phyloP scores from a whole-genome alignment of 1,140 invertebrate species.

The Ruditapes philippinarum region DNA sequence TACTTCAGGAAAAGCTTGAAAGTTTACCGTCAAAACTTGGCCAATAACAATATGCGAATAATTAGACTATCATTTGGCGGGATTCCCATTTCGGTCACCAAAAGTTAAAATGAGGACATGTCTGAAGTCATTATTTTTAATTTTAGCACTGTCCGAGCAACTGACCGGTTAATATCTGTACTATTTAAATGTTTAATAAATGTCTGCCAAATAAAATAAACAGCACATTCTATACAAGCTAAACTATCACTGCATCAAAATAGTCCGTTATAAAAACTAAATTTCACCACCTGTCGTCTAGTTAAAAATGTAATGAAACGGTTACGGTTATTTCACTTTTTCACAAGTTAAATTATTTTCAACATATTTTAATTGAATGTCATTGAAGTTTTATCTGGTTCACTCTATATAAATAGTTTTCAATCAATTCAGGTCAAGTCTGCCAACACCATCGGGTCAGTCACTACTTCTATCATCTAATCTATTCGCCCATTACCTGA shows the following conservation, averaged over 20 bases:
- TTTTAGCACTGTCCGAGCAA: conserved; percentile 25
- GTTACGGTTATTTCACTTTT: conserved; percentile 22
- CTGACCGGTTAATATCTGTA: conserved; percentile 27
- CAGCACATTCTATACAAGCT: neutral
- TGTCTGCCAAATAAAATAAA: conserved; percentile 35
- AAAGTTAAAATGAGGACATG: conserved; percentile 1
- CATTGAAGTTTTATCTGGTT: too few relatives aligned
- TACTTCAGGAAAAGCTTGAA: too few relatives aligned
- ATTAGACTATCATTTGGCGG: conserved; percentile 9
- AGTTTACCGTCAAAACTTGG: too few relatives aligned
- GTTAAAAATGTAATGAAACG: neutral
- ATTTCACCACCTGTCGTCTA: neutral
- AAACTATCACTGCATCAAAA: neutral
- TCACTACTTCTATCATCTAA: neutral
- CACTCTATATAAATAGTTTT: neutral
- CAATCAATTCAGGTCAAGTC: neutral
- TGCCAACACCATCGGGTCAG: neutral
- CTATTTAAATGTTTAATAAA: conserved; percentile 5
- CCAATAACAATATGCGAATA: too few relatives aligned
- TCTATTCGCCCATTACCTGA: neutral
- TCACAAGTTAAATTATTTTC: too few relatives aligned
- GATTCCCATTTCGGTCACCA: neutral
- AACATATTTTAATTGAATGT: too few relatives aligned
- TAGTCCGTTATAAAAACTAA: neutral
- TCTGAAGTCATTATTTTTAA: conserved; percentile 1